These are phyloP conservation scores for Drosophila neotestacea DNA, from an alignment of 2,888 invertebrate genomes.

Conservation along the genomic window DNA sequence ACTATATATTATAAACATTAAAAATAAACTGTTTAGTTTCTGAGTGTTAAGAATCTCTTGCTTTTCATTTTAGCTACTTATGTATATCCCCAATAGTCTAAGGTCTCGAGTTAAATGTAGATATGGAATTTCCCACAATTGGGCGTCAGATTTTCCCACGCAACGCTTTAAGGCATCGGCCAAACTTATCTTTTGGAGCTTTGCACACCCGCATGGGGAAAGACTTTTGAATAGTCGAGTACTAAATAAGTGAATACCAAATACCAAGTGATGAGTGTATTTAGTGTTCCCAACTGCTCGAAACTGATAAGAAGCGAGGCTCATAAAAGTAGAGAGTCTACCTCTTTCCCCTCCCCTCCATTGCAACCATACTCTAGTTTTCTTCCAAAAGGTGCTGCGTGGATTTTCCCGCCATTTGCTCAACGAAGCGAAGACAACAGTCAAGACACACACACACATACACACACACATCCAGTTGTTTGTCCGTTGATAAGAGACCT, in stretches of 20 bases:
- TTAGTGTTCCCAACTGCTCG: slow-evolving; percentile 22
- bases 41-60: not conserved
- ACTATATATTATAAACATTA: no score
- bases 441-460: slow-evolving; percentile 38
- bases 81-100: not conserved
- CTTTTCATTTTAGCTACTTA: not conserved
- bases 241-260: slow-evolving; percentile 8
- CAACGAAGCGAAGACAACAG: slow-evolving; percentile 73
- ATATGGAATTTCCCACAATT: slow-evolving; percentile 43
- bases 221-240: not conserved
- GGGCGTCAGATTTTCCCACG: slow-evolving; percentile 50
- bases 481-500: slow-evolving; percentile 8
- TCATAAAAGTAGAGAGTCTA: not conserved
- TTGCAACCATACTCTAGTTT: not conserved
- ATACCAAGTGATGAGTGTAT: slow-evolving; percentile 8
- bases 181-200: slow-evolving; percentile 61
- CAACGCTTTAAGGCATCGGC: slow-evolving; percentile 10
- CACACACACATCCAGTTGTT: slow-evolving; percentile 43
- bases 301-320: slow-evolving; percentile 38
- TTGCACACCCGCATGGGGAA: slow-evolving; percentile 59
- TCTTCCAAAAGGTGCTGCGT: slow-evolving; percentile 22
- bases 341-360: not conserved
- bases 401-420: slow-evolving; percentile 75
- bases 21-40: not conserved
- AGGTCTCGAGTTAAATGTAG: not conserved